phyloP scores from a whole-genome alignment of 2,888 invertebrate genomes.

The Agrochola macilenta region DNA sequence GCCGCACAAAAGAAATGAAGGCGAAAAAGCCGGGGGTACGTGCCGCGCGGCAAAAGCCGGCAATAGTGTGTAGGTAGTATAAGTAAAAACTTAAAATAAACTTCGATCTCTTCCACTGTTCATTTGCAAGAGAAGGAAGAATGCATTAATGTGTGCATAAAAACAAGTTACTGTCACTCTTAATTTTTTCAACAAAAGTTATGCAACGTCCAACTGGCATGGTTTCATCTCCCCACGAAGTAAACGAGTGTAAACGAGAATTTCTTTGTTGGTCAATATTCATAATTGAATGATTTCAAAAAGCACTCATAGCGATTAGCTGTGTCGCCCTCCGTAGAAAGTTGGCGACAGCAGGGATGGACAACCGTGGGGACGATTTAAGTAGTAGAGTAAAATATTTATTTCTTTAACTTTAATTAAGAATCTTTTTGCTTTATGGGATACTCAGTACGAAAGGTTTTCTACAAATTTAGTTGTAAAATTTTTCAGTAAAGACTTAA shows the following conservation, averaged over 20 bases:
- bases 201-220: conserved; percentile 21
- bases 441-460: not conserved
- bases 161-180: not conserved
- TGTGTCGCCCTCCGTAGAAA: conserved; percentile 78
- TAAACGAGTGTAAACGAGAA: conserved; percentile 60
- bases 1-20: too few species aligned
- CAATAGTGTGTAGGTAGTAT: too few species aligned
- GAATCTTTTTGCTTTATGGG: not conserved
- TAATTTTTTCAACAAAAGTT: not conserved
- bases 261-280: conserved; percentile 80
- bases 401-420: too few species aligned
- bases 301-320: conserved; percentile 85
- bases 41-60: too few species aligned
- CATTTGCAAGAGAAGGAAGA: too few species aligned
- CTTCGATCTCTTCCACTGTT: not conserved
- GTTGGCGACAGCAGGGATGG: conserved; percentile 69
- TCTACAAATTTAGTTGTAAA: too few species aligned
- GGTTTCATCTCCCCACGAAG: conserved; percentile 31
- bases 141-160: not conserved
- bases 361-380: conserved; percentile 64
- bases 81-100: not conserved
- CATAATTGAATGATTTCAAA: conserved; percentile 87
- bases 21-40: too few species aligned
- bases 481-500: too few species aligned
- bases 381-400: too few species aligned